These are phyloP conservation scores for Sericinus montela DNA, from an alignment of 2,888 invertebrate species.

Conservation along the genomic window DNA sequence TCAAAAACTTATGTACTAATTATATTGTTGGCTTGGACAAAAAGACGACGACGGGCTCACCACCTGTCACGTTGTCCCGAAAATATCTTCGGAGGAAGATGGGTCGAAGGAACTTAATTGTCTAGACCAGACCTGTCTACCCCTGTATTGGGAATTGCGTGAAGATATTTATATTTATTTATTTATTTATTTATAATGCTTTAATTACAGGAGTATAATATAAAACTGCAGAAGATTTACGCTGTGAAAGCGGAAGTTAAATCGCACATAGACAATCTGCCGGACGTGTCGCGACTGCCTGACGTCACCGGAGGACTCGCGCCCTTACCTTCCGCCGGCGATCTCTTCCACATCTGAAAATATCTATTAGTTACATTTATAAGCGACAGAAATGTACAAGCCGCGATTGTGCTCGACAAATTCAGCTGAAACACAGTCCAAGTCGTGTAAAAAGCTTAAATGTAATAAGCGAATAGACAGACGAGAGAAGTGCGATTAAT, in stretches of 20 bases:
- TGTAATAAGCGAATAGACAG: too few species aligned
- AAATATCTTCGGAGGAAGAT: too few species aligned
- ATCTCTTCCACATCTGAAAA: conserved; percentile 87
- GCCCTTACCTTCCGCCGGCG: conserved; percentile 96
- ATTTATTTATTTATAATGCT: not conserved
- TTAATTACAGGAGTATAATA: conserved; percentile 90
- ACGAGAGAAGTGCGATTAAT: too few species aligned
- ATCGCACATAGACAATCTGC: conserved; percentile 95
- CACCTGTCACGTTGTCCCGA: too few species aligned
- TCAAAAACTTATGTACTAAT: too few species aligned
- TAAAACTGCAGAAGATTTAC: conserved; percentile 92
- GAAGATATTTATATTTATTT: too few species aligned
- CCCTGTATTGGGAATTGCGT: too few species aligned
- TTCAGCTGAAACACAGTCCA: not conserved
- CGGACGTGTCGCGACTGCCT: conserved; percentile 94
- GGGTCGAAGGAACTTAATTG: too few species aligned
- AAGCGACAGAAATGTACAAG: not conserved
- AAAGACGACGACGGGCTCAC: too few species aligned
- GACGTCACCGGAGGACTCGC: conserved; percentile 95
- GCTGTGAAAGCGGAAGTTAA: conserved; percentile 93
- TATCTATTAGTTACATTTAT: not conserved
- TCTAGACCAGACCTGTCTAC: too few species aligned
- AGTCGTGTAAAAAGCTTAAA: too few species aligned
- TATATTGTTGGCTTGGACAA: too few species aligned
- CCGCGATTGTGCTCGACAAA: not conserved